Conservation (phyloP, 1,140 invertebrate genomes). For the Pseudoatta argentina region DNA sequence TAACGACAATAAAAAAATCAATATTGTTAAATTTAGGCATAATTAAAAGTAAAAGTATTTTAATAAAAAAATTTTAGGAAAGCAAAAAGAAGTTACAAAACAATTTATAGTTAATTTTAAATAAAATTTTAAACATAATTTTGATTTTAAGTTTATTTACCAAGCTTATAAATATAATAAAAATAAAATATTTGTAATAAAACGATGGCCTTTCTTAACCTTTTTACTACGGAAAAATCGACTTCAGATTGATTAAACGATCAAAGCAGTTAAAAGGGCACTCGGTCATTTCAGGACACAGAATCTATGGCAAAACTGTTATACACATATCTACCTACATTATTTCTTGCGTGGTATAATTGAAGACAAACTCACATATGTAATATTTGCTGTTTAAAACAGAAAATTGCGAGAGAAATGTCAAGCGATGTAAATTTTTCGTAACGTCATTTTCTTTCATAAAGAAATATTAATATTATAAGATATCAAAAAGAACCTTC, state of each 20-base stretch:
- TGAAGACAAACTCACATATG: slow-evolving; percentile 28
- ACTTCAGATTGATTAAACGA: not conserved
- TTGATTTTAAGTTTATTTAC: not conserved
- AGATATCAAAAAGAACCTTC: not conserved
- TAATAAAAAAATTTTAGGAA: not conserved
- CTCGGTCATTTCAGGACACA: not conserved
- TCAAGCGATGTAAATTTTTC: slow-evolving; percentile 1
- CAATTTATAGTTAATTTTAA: not conserved
- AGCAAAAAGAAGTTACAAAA: not conserved
- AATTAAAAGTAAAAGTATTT: not conserved
- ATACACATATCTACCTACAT: not conserved
- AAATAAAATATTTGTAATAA: not conserved
- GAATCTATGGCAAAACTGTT: not conserved
- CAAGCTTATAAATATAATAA: slow-evolving; percentile 8
- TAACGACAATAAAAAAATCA: not conserved
- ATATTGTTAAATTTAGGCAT: not conserved
- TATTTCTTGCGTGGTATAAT: slow-evolving; percentile 24
- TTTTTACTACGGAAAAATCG: not conserved
- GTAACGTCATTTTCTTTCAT: not conserved
- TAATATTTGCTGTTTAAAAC: slow-evolving; percentile 38
- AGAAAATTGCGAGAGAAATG: slow-evolving; percentile 39
- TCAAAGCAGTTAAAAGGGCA: not conserved
- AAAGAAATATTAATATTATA: not conserved
- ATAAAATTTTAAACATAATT: not conserved
- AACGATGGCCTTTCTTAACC: not conserved